Evolutionary conservation across 2,797 vertebrate genomes (phyloP).

Genomic region (Tympanoctomys barrerae): DNA sequence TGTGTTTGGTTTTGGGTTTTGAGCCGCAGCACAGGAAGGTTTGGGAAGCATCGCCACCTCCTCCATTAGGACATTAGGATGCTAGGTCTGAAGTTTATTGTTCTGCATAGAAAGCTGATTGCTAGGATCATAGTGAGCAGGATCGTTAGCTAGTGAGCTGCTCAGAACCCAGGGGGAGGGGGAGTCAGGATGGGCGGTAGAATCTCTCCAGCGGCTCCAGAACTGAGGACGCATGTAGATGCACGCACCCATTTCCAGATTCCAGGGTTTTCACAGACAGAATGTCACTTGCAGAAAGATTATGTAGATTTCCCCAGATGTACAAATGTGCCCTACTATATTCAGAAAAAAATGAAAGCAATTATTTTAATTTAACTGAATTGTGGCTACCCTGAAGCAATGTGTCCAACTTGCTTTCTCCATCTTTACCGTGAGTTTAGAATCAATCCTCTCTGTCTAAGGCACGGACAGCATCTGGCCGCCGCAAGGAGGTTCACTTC

Average conservation of each 20-base stretch:
- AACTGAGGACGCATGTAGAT: conserved; percentile 56
- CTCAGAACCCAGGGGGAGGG: neutral
- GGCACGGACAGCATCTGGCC: neutral
- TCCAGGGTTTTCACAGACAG: conserved; percentile 58
- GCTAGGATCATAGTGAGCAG: neutral
- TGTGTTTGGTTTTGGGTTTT: neutral
- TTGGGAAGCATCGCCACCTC: neutral
- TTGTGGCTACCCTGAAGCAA: neutral
- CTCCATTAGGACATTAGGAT: neutral
- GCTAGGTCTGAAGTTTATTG: neutral
- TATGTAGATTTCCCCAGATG: conserved; percentile 70
- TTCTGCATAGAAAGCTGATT: neutral
- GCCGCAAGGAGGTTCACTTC: neutral
- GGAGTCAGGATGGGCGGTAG: neutral
- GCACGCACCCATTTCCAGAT: conserved; percentile 58
- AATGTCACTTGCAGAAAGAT: conserved; percentile 74
- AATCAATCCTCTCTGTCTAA: neutral
- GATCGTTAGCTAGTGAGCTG: neutral
- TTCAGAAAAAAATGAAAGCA: conserved; percentile 56
- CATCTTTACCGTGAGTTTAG: fast-evolving
- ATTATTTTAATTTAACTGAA: conserved; percentile 30
- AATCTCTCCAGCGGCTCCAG: neutral
- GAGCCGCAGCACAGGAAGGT: neutral
- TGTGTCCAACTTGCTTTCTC: neutral
- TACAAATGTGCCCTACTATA: conserved; percentile 59